Conservation (phyloP, 2,113 vertebrate species). For the Prionailurus bengalensis region DNA sequence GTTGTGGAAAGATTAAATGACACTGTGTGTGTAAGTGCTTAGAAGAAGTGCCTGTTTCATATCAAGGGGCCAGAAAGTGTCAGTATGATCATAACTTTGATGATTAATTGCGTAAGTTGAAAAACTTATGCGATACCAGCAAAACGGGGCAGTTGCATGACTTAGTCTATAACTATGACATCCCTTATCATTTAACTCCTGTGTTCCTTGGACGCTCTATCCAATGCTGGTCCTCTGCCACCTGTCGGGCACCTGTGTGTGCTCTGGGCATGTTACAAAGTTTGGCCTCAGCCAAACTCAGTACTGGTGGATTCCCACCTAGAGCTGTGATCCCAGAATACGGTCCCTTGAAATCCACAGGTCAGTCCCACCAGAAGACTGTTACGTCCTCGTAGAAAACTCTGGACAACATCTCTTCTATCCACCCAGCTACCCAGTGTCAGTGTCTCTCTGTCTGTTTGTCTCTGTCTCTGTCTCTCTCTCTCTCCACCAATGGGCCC, state of each 20-base stretch:
- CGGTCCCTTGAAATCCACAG: background rate
- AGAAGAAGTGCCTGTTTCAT: background rate
- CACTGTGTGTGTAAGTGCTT: background rate
- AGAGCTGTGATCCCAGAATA: background rate
- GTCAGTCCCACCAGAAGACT: background rate
- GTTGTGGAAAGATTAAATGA: background rate
- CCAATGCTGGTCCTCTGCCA: background rate
- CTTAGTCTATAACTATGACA: background rate
- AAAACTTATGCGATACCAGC: background rate
- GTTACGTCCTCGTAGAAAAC: background rate
- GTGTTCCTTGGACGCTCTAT: background rate
- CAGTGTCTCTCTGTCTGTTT: background rate
- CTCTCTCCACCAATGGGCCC: accelerated
- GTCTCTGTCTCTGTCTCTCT: too few species aligned
- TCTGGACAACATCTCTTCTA: background rate
- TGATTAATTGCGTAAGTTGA: background rate
- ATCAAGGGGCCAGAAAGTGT: background rate
- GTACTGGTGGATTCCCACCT: background rate
- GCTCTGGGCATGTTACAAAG: background rate
- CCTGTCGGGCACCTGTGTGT: background rate
- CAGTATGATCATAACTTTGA: background rate
- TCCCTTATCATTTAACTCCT: background rate
- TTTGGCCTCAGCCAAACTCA: background rate
- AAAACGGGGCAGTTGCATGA: background rate
- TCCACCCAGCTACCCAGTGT: background rate